Evolutionary conservation across 2,888 invertebrate genomes (phyloP), one percentile per base, ranked within the genome.

Genomic region (Chesias legatella): DNA sequence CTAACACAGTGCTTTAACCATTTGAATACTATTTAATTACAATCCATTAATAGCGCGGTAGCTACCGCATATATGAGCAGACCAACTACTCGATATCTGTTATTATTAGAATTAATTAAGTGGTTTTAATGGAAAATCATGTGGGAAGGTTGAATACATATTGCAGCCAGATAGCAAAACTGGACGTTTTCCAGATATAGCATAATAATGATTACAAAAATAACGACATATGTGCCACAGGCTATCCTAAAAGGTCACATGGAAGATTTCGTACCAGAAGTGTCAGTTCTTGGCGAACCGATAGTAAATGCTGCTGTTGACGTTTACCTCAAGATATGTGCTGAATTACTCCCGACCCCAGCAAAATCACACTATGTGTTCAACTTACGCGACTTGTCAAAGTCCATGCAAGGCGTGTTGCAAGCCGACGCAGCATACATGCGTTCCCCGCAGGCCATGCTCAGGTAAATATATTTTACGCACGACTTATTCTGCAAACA

Each of bases 281-380:
- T 95, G 1, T 89, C 92, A 0, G 88, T 90, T 1, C 75, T 94
- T 0, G 91, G 91, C 0, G 93, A 93, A 36, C 86, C 91, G 11
- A 91, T 97, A 61, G 95, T 98, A 0, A 90, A 92, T 51, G 95
- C 97, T 0, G 93, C 96, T 0, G 94, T 97, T 26, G 94, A 95
- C 32, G 90, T 97, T 1, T 98, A 98, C 68, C 89, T 91, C 50
- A 91, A 93, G 59, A 95, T 97, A 28, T 92, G 94, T 8, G 81
- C 90, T 0, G 94, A 95, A 60, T 90, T 98, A 53, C 79, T 98
- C 17, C 98, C 98, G 0, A 98, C 97, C 0, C 98, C 98, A 0
- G 92, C 95, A 13, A 97, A 97, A 73, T 95, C 95, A 0, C 97
- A 98, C 78, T 98, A 98, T 66, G 92, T 97, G 7, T 98, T 98